phyloP scores from a whole-genome alignment of 2,888 invertebrate species.

The Plebejus anna region DNA sequence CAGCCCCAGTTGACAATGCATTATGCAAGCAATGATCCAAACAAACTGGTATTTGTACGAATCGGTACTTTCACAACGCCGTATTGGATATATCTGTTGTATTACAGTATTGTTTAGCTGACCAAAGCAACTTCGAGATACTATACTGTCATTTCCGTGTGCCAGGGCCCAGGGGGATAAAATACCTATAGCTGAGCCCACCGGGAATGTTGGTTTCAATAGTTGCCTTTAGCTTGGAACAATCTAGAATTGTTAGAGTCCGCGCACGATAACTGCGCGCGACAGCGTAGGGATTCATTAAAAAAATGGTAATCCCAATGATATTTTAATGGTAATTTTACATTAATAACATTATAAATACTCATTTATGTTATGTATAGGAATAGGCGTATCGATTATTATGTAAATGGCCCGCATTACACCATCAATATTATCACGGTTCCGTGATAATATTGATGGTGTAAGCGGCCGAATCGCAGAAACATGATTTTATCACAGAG shows the following conservation, averaged over 20 bases:
- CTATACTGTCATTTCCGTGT: neutral
- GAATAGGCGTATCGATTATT: no score
- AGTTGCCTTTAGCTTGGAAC: neutral
- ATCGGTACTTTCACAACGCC: conserved; percentile 24
- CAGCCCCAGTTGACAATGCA: conserved; percentile 8
- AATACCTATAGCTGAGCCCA: neutral
- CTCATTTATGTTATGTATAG: no score
- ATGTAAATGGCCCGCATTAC: no score
- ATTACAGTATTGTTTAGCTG: conserved; percentile 19
- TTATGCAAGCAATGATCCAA: conserved; percentile 14
- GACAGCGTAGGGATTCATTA: no score
- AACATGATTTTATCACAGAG: no score
- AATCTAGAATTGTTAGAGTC: neutral
- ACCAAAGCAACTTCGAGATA: conserved; percentile 8
- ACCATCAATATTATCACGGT: no score
- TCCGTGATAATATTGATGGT: no score
- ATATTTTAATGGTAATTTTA: no score
- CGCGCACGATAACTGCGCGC: no score
- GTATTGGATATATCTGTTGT: conserved; percentile 14
- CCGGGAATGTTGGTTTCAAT: conserved; percentile 20
- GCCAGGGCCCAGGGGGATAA: neutral
- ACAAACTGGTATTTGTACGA: conserved; percentile 13
- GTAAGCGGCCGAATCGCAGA: no score
- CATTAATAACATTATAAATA: no score
- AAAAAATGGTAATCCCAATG: no score